phyloP scores from a whole-genome alignment of 1,140 invertebrate species.

The Drosophila triauraria region DNA sequence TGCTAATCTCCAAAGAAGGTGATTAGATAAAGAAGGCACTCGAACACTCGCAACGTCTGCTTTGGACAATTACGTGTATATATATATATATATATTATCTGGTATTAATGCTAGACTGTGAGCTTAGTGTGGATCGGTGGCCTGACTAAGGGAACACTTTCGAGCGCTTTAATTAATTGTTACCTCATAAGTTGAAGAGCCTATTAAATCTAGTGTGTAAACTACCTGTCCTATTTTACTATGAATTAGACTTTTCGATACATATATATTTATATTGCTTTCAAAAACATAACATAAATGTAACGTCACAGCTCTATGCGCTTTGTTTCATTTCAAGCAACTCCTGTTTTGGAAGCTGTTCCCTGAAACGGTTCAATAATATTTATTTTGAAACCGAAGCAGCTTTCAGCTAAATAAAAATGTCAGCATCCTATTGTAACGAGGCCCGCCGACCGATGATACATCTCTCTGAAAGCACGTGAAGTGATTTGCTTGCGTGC shows the following conservation, averaged over 20 bases:
- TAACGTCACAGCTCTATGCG: constrained; percentile 7
- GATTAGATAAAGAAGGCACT: constrained; percentile 43
- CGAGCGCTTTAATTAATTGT: constrained; percentile 64
- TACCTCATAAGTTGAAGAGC: constrained; percentile 64
- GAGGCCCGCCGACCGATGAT: not conserved
- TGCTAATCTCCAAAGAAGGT: constrained; percentile 24
- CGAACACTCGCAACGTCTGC: constrained; percentile 5
- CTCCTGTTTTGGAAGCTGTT: constrained; percentile 58
- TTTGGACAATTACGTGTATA: constrained; percentile 35
- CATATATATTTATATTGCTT: constrained; percentile 55
- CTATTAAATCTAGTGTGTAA: constrained; percentile 70
- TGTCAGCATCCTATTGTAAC: not conserved
- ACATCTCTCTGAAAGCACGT: not conserved
- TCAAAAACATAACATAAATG: constrained; percentile 31
- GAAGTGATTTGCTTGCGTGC: constrained; percentile 17
- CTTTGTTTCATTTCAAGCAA: constrained; percentile 12
- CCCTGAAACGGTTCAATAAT: constrained; percentile 22
- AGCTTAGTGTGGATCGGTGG: constrained; percentile 22
- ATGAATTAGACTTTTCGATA: constrained; percentile 58
- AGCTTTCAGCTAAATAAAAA: constrained; percentile 16
- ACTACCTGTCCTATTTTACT: constrained; percentile 43
- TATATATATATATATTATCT: constrained; percentile 30
- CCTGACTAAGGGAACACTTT: constrained; percentile 36
- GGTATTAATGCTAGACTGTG: constrained; percentile 45
- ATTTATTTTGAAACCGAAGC: not conserved